phyloP scores from a whole-genome alignment of 2,888 invertebrate species.

The Drosophila quasianomalipes region DNA sequence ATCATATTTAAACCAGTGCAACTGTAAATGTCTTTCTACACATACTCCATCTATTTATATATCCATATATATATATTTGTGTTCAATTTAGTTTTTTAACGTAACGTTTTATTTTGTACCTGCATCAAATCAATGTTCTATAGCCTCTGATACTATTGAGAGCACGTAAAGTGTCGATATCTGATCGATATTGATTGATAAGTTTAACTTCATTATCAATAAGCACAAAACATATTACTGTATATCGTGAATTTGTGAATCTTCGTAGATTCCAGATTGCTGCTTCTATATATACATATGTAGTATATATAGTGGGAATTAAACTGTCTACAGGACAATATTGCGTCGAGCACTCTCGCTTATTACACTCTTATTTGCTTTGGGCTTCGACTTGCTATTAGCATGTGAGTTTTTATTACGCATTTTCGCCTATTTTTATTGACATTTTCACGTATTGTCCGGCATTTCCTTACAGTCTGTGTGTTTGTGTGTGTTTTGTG shows the following conservation, averaged over 20 bases:
- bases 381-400: slow-evolving; percentile 24
- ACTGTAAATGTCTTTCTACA: too few relatives aligned
- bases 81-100: too few relatives aligned
- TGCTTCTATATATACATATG: neutral
- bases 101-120: too few relatives aligned
- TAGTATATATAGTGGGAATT: neutral
- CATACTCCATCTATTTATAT: neutral
- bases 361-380: slow-evolving; percentile 10
- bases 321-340: neutral
- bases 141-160: too few relatives aligned
- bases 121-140: too few relatives aligned
- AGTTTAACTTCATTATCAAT: too few relatives aligned
- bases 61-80: neutral
- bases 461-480: slow-evolving; percentile 36
- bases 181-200: too few relatives aligned
- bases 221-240: too few relatives aligned
- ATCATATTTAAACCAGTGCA: too few relatives aligned
- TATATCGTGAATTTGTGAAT: too few relatives aligned
- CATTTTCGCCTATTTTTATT: slow-evolving; percentile 66
- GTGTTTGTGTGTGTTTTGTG: neutral
- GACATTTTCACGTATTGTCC: slow-evolving; percentile 74
- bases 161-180: too few relatives aligned
- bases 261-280: neutral
- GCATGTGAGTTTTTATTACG: slow-evolving; percentile 53
- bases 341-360: neutral